Base-by-base conservation (phyloP, 1,140 invertebrate genomes). In the Magallana ariakensis region DNA sequence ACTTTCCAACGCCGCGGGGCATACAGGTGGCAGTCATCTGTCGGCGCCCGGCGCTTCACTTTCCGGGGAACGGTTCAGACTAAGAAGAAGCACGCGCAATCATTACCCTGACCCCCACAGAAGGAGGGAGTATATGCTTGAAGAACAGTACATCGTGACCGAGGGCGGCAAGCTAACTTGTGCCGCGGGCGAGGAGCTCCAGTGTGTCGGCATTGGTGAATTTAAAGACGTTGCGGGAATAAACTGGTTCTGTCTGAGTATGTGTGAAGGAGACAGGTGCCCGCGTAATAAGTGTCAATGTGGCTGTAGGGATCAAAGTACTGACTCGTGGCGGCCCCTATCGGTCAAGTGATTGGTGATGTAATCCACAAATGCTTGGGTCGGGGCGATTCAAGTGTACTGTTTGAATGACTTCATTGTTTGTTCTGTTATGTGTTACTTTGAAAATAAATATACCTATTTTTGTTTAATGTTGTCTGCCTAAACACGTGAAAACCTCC, bases 231-330 rank as follows among this genome's bases (percentile, higher is more conserved):
- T 75, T 33, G 33, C 19, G 22, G 66, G 66, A 8, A 75, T 75
- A 33, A 75, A 75, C 22, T 75, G 66, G 66, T 75, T 75, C 22
- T 75, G 66, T 75, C 22, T 75, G 22, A 75, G 66, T 26, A 33
- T 75, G 66, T 75, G 66, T 75, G 26, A 75, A 75, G 22, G 66
- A 33, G 66, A 75, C 66, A 75, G 66, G 2, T 75, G 66, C 66
- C 66, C 66, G 9, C 8, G 13, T 13, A 26, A 75, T 75, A 75
- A 75, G 22, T 75, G 66, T 75, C 66, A 75, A 26, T 75, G 66
- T 75, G 66, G 66, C 33, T 75, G 66, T 75, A 75, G 66, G 22
- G 66, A 75, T 75, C 19, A 8, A 9, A 75, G 33, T 26, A 75
- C 66, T 33, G 22, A 75, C 66, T 33, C 2, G 0, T 75, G 66